Evolutionary conservation across 2,797 vertebrate genomes (phyloP), one percentile per base, ranked within the genome.

Genomic region (Sandelia bainsii): DNA sequence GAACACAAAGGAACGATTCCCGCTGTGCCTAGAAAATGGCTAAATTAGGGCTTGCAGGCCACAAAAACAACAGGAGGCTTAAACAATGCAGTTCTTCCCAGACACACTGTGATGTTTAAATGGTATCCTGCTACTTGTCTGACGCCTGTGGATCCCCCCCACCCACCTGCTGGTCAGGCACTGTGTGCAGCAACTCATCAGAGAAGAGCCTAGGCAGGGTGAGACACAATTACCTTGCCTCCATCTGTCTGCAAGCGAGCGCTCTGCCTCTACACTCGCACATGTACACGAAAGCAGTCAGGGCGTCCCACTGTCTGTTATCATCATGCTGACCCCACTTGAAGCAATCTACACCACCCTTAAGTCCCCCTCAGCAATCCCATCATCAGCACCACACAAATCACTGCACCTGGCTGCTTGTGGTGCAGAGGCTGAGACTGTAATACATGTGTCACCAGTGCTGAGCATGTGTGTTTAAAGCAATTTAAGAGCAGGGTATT

Each of bases 161-260:
- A 53, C 81, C 74, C 74, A 72, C 72, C 69, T 25, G 54, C 79
- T 69, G 66, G 78, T 72, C 79, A 54, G 42, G 22, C 45, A 1
- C 64, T 14, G 29, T 25, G 62, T 61, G 71, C 75, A 66, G 62
- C 66, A 74, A 87, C 85, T 85, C 82, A 79, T 83, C 77, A 75
- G 63, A 68, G 58, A 62, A 48, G 68, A 68, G 65, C 70, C 72
- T 13, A 69, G 46, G 75, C 65, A 63, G 77, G 71, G 61, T 65
- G 83, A 87, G 83, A 86, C 56, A 81, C 82, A 87, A 86, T 92
- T 86, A 89, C 79, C 71, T 80, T 64, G 32, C 77, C 75, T 77
- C 79, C 71, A 80, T 90, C 78, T 83, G 80, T 83, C 76, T 67
- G 65, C 69, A 44, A 67, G 39, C 49, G 70, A 40, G 44, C 54